A percentile compares a stretch with the other conserved stretches of the same genome.
Evolutionary conservation across 2,888 invertebrate genomes (phyloP).

Genomic region (Cheilosia soror): DNA sequence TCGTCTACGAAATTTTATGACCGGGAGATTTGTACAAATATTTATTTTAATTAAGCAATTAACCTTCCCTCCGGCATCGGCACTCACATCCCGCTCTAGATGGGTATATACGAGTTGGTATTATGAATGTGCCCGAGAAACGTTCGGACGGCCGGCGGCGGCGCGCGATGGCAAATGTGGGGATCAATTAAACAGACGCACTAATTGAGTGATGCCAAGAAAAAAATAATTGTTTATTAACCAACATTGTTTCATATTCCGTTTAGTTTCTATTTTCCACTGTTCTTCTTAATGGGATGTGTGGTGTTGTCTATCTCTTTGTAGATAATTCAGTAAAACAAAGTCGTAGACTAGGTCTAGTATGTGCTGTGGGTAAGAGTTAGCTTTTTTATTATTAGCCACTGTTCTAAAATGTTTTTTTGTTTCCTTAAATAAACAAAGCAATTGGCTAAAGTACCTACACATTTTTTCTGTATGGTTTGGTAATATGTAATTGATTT

Average conservation of each 20-base stretch:
- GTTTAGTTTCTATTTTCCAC: conserved; percentile 21
- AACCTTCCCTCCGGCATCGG: conserved; percentile 30
- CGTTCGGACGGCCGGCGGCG: conserved; percentile 27
- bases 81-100: conserved; percentile 7
- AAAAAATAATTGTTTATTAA: conserved; percentile 65
- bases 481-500: too few species aligned
- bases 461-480: background rate
- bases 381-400: conserved; percentile 50
- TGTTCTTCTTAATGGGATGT: background rate
- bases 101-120: conserved; percentile 15
- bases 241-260: conserved; percentile 61
- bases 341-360: conserved; percentile 61
- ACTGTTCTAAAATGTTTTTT: background rate
- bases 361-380: conserved; percentile 30
- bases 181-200: conserved; percentile 72
- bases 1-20: conserved; percentile 68
- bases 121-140: conserved; percentile 25
- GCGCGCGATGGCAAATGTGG: conserved; percentile 51
- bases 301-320: background rate
- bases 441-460: background rate
- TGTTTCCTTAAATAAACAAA: background rate
- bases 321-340: conserved; percentile 60
- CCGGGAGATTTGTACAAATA: conserved; percentile 62
- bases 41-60: conserved; percentile 75
- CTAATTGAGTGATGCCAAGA: conserved; percentile 67